Percentiles rank a stretch among this genome's conserved stretches.
Evolutionary conservation across 2,113 vertebrate species (phyloP).

Genomic region (Benthochromis sp.): DNA sequence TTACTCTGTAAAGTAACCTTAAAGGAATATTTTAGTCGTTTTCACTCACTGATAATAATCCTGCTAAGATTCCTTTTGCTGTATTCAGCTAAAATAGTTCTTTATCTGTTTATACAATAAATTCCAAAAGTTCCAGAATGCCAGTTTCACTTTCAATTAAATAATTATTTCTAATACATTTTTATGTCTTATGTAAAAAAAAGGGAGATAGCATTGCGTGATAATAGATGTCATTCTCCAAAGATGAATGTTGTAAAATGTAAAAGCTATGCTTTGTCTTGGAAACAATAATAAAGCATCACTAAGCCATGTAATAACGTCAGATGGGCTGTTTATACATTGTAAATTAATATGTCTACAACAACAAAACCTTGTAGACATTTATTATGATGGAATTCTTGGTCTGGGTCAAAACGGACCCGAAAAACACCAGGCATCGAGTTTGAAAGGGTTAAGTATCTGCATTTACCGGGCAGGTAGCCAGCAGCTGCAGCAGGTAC

Average conservation of each 20-base stretch:
- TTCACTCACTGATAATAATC: background rate
- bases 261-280: background rate
- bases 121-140: background rate
- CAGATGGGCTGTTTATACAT: background rate
- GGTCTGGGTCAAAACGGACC: background rate
- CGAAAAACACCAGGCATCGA: background rate
- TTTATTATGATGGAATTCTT: background rate
- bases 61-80: background rate
- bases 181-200: background rate
- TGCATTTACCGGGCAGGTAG: background rate
- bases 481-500: background rate
- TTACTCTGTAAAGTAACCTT: background rate
- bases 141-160: background rate
- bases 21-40: background rate
- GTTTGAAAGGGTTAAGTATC: background rate
- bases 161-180: background rate
- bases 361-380: background rate
- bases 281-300: background rate
- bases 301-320: background rate
- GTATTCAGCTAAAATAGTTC: background rate
- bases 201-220: background rate
- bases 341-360: background rate
- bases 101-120: background rate
- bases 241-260: background rate
- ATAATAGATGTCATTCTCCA: background rate